Conservation (phyloP, 2,113 vertebrate species). For the Macroglossus sobrinus region DNA sequence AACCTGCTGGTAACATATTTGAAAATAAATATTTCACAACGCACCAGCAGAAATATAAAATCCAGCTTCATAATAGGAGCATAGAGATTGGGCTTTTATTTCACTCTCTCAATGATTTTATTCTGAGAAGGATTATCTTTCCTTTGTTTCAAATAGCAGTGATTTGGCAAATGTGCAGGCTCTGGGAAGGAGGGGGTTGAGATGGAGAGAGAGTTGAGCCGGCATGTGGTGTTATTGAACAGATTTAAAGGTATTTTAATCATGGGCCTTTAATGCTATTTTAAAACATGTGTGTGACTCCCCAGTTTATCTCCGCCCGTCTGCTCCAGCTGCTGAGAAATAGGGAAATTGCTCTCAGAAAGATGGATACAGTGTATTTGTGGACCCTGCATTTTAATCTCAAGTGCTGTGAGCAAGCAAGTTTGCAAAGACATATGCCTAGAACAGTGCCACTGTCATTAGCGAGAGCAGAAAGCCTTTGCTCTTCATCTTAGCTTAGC, state of each 20-base stretch:
- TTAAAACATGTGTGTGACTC: slow-evolving; percentile 26
- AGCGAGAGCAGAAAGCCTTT: not conserved
- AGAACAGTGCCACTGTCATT: slow-evolving; percentile 32
- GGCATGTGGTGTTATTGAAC: slow-evolving; percentile 52
- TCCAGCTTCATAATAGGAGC: not conserved
- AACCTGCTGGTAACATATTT: not conserved
- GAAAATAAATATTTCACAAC: not conserved
- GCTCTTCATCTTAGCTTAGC: not conserved
- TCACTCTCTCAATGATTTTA: slow-evolving; percentile 15
- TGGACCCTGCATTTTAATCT: not conserved
- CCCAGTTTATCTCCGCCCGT: not conserved
- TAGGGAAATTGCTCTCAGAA: slow-evolving; percentile 17
- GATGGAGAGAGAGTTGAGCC: slow-evolving; percentile 32
- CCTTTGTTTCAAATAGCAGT: slow-evolving; percentile 32
- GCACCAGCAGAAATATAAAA: not conserved
- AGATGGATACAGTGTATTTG: not conserved
- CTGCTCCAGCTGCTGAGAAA: slow-evolving; percentile 37
- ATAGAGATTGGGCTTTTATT: not conserved
- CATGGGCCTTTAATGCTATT: slow-evolving; percentile 57
- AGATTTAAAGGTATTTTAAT: slow-evolving; percentile 69
- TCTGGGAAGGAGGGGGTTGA: not conserved
- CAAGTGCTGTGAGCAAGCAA: slow-evolving; percentile 27
- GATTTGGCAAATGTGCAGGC: not conserved
- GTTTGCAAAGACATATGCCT: slow-evolving; percentile 39
- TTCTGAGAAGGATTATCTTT: not conserved